These are phyloP conservation scores for Psilopogon haemacephalus DNA, from an alignment of 2,113 vertebrate genomes.

Conservation along the genomic window DNA sequence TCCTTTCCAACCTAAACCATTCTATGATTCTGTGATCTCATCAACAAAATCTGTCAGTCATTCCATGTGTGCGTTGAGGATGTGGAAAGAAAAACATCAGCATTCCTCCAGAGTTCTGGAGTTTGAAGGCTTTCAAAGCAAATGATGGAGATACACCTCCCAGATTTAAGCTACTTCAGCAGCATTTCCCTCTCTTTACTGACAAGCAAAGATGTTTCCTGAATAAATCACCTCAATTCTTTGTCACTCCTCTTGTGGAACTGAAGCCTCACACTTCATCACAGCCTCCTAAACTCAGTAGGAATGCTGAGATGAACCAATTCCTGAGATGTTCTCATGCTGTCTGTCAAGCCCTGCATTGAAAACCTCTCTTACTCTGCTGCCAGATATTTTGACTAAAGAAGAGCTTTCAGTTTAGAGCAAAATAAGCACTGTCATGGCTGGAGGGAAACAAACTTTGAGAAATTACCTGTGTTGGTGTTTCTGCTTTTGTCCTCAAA, in stretches of 20 bases:
- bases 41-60: neutral
- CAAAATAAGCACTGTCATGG: neutral
- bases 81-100: neutral
- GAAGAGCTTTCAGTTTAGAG: neutral
- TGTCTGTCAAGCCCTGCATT: neutral
- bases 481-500: neutral
- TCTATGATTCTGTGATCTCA: too few relatives aligned
- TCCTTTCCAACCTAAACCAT: too few relatives aligned
- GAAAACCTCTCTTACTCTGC: slow-evolving; percentile 13
- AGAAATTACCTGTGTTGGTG: neutral
- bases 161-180: neutral
- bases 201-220: neutral
- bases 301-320: neutral
- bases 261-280: neutral
- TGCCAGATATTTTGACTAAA: neutral
- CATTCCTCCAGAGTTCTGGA: neutral
- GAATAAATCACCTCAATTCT: neutral
- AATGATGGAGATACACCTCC: neutral
- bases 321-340: neutral
- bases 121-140: neutral
- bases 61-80: neutral
- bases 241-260: neutral
- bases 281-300: neutral
- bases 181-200: neutral
- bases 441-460: neutral